Percentiles rank a stretch among this genome's conserved stretches.
Conservation (phyloP, 1,140 invertebrate species). For the Diachasma alloeum region DNA sequence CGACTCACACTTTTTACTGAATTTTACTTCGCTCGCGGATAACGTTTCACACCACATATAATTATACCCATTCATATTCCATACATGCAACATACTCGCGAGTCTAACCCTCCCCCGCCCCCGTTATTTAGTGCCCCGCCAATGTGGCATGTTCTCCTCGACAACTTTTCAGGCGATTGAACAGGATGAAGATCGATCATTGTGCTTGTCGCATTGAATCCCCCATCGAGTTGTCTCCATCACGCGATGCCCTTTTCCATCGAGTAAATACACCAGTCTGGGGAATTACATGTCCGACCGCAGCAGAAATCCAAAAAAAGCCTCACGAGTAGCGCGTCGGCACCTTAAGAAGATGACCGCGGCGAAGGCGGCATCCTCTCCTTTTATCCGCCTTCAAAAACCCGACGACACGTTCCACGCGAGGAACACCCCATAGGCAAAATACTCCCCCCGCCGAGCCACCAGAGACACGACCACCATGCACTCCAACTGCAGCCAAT, state of each 20-base stretch:
- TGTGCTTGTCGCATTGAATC: not conserved
- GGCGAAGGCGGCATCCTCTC: not conserved
- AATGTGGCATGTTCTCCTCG: not conserved
- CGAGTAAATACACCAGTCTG: not conserved
- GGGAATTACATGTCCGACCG: not conserved
- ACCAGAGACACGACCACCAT: not conserved
- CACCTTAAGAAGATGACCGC: slow-evolving; percentile 11
- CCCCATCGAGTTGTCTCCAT: not conserved
- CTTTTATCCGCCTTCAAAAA: slow-evolving; percentile 24
- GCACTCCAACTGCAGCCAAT: not conserved
- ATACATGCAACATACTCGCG: too few species aligned
- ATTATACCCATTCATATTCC: too few species aligned
- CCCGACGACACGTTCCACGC: slow-evolving; percentile 37
- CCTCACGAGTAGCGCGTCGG: not conserved
- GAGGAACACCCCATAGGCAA: slow-evolving; percentile 20
- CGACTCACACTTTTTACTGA: too few species aligned
- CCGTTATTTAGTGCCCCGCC: too few species aligned
- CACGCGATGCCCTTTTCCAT: not conserved
- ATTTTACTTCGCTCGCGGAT: too few species aligned
- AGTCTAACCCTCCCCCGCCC: too few species aligned
- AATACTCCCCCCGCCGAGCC: not conserved
- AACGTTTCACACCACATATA: too few species aligned
- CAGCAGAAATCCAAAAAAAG: not conserved
- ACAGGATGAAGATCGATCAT: slow-evolving; percentile 1
- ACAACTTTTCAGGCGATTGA: not conserved